A percentile compares a stretch with the other conserved stretches of the same genome.
These are phyloP conservation scores for Macrochelys suwanniensis DNA, from an alignment of 2,797 vertebrate genomes.

Conservation along the genomic window DNA sequence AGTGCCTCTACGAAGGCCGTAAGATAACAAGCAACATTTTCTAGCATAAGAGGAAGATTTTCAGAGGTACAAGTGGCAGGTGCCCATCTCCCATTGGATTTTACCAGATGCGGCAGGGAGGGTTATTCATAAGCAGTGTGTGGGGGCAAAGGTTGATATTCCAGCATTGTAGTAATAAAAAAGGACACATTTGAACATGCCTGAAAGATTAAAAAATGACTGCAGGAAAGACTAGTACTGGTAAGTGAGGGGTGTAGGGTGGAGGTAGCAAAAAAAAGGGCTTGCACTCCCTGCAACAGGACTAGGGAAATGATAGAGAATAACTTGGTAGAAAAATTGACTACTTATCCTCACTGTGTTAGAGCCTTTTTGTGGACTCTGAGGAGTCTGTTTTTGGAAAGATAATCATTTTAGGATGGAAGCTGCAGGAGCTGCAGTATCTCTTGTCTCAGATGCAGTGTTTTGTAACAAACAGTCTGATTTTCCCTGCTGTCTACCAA, in stretches of 20 bases:
- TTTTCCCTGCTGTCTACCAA: neutral
- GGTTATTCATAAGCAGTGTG: conserved; percentile 23
- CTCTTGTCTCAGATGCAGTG: neutral
- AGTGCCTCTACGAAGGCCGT: neutral
- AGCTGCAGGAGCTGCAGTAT: neutral
- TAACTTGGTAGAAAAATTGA: neutral
- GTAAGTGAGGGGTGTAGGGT: conserved; percentile 17
- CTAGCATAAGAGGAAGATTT: neutral
- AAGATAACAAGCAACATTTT: conserved; percentile 7
- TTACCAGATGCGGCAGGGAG: neutral
- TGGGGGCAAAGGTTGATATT: neutral
- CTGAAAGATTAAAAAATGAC: conserved; percentile 40
- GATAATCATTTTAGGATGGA: neutral
- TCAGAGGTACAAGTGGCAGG: neutral
- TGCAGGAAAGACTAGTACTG: conserved; percentile 43
- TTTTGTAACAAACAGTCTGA: neutral
- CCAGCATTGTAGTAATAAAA: neutral
- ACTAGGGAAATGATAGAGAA: neutral
- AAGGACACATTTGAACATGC: neutral
- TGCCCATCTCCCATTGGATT: neutral
- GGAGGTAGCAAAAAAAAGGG: neutral
- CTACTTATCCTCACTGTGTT: neutral
- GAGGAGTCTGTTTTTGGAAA: neutral
- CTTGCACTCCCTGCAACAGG: conserved; percentile 11
- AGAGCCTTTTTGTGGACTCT: neutral